These are phyloP conservation scores for Eremophila alpestris DNA, from an alignment of 2,797 vertebrate genomes.

Conservation along the genomic window DNA sequence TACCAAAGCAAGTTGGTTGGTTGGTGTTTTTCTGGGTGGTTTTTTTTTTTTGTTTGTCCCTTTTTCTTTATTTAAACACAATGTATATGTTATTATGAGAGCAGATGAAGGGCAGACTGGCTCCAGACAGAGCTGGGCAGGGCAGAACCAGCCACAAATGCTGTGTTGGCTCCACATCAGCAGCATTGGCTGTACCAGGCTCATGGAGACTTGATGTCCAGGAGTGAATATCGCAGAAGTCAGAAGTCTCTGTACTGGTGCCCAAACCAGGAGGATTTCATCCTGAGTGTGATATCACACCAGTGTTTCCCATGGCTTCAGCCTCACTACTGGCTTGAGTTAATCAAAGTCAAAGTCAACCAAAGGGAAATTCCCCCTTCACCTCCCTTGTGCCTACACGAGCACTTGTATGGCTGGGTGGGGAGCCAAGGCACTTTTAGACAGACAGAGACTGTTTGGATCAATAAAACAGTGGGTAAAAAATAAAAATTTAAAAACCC, in stretches of 20 bases:
- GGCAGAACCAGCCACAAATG: accelerated
- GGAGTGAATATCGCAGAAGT: neutral
- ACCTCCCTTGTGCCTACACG: neutral
- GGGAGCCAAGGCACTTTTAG: neutral
- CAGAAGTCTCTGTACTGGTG: neutral
- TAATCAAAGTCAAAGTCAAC: neutral
- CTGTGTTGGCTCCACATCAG: accelerated
- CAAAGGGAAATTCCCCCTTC: neutral
- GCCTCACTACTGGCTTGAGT: accelerated
- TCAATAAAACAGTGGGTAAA: accelerated
- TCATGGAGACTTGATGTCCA: accelerated
- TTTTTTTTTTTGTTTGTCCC: neutral
- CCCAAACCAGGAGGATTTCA: neutral
- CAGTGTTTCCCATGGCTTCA: neutral
- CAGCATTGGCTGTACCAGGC: accelerated
- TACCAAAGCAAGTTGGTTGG: neutral
- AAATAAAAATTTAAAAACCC: neutral
- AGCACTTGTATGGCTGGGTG: neutral
- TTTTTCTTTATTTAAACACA: neutral
- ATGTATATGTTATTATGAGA: neutral
- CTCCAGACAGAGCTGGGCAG: neutral
- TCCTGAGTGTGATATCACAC: neutral
- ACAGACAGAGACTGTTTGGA: neutral
- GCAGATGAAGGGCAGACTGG: neutral
- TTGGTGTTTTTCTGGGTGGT: neutral